Evolutionary conservation across 2,888 invertebrate species (phyloP).

Genomic region (Drosophila kokeensis): DNA sequence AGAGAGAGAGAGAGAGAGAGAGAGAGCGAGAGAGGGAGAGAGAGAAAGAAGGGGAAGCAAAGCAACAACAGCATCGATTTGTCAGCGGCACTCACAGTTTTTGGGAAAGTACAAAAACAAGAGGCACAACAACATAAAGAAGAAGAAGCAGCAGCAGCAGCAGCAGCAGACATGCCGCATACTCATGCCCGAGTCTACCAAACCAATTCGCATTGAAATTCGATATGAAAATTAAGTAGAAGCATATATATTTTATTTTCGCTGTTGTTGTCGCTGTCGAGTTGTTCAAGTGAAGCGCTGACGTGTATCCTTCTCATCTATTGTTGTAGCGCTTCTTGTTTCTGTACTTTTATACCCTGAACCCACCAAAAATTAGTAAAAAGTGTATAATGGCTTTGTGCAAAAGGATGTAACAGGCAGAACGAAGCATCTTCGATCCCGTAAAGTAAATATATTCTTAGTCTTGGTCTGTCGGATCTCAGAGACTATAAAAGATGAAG

Average conservation of each 20-base stretch:
- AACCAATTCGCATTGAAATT: conserved; percentile 76
- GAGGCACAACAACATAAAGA: conserved; percentile 24
- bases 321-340: conserved; percentile 26
- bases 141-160: background rate
- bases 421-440: background rate
- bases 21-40: background rate
- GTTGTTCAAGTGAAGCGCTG: conserved; percentile 70
- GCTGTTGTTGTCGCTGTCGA: conserved; percentile 46
- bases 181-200: conserved; percentile 22
- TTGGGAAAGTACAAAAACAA: conserved; percentile 52
- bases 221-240: conserved; percentile 75
- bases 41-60: background rate
- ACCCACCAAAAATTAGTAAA: background rate
- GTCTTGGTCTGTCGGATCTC: background rate
- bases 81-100: conserved; percentile 19
- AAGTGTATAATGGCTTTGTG: background rate
- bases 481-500: background rate
- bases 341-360: background rate
- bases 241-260: conserved; percentile 26
- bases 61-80: conserved; percentile 12
- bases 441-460: background rate
- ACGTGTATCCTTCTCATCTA: conserved; percentile 52
- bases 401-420: background rate
- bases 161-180: conserved; percentile 26
- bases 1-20: background rate